Evolutionary conservation across 1,140 invertebrate genomes (phyloP).

Genomic region (Monochamus saltuarius): DNA sequence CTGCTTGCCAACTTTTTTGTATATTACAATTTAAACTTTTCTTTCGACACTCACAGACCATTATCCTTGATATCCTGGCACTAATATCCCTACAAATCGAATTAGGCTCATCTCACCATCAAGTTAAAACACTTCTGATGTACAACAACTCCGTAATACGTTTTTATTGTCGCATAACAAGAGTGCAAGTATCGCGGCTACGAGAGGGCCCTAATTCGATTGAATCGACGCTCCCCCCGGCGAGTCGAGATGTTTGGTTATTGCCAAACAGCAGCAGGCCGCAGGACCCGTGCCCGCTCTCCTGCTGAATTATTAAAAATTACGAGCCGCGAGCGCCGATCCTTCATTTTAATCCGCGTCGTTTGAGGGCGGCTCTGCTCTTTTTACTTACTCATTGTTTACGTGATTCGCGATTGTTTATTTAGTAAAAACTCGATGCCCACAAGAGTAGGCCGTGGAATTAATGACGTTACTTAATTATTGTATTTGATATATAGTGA

Average conservation of each 20-base stretch:
- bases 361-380: background rate
- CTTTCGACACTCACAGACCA: background rate
- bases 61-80: too few species aligned
- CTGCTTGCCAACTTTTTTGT: too few species aligned
- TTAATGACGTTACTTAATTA: too few species aligned
- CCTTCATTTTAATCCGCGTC: slow-evolving; percentile 12
- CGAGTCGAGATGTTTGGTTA: slow-evolving; percentile 36
- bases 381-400: background rate
- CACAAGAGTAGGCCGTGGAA: background rate
- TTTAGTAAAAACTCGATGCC: background rate
- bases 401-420: background rate
- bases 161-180: slow-evolving; percentile 32
- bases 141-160: slow-evolving; percentile 3
- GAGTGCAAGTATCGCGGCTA: slow-evolving; percentile 10
- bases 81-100: too few species aligned
- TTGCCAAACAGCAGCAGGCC: slow-evolving; percentile 36
- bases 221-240: slow-evolving; percentile 27
- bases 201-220: slow-evolving; percentile 25
- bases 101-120: too few species aligned
- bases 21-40: background rate
- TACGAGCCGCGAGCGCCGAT: slow-evolving; percentile 25
- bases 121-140: too few species aligned
- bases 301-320: slow-evolving; percentile 40
- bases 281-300: slow-evolving; percentile 29
- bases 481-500: too few species aligned